Percentiles rank a stretch among this genome's conserved stretches.
Evolutionary conservation across 2,113 vertebrate genomes (phyloP).

Genomic region (Narcine bancroftii): DNA sequence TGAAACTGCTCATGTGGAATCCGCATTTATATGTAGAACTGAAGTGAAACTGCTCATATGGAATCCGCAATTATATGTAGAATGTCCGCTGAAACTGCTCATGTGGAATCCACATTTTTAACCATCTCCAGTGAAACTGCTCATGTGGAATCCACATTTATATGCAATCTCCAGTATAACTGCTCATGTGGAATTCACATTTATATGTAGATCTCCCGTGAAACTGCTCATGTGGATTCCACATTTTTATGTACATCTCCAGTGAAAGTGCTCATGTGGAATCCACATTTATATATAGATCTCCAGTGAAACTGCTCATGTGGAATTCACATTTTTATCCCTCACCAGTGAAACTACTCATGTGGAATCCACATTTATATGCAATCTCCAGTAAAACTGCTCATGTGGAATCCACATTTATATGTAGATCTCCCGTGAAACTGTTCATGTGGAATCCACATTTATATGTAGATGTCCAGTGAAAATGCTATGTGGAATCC

Average conservation of each 20-base stretch:
- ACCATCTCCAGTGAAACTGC: background rate
- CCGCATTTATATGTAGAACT: too few relatives aligned
- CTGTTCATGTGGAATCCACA: too few relatives aligned
- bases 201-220: too few relatives aligned
- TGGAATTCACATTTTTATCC: background rate
- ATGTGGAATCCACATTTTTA: too few relatives aligned
- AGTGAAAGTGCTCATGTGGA: too few relatives aligned
- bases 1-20: too few relatives aligned
- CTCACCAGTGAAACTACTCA: too few relatives aligned
- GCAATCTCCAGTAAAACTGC: background rate
- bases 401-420: background rate
- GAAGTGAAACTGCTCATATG: background rate
- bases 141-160: background rate
- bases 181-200: too few relatives aligned
- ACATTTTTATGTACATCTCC: background rate
- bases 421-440: background rate
- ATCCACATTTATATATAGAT: too few relatives aligned
- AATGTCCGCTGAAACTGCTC: too few relatives aligned
- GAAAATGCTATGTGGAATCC: background rate
- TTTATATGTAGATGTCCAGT: too few relatives aligned
- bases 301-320: background rate
- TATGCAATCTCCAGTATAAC: background rate
- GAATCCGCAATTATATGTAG: background rate
- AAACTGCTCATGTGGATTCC: background rate
- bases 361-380: too few relatives aligned